phyloP scores from a whole-genome alignment of 2,797 vertebrate genomes.

The Chelmon rostratus region DNA sequence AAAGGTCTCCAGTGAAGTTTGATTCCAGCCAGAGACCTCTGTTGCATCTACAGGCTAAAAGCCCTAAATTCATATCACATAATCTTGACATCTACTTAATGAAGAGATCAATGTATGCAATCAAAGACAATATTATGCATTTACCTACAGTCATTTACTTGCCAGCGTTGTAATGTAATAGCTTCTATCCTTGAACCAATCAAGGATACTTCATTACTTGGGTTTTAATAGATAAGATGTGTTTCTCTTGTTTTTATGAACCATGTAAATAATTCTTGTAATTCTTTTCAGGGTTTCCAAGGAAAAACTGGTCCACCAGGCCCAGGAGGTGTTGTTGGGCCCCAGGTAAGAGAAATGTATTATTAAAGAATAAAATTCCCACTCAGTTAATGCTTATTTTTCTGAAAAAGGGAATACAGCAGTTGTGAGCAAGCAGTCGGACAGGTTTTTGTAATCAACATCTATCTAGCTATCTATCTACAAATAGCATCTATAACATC shows the following conservation, averaged over 20 bases:
- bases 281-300: slow-evolving; percentile 94
- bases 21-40: background rate
- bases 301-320: slow-evolving; percentile 98
- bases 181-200: background rate
- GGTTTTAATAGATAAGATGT: background rate
- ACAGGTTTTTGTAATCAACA: background rate
- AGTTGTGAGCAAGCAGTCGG: background rate
- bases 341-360: slow-evolving; percentile 88
- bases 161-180: background rate
- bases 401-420: no score
- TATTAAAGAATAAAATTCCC: background rate
- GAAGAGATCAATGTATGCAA: background rate
- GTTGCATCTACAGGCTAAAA: background rate
- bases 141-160: background rate
- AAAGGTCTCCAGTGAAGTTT: slow-evolving; percentile 3
- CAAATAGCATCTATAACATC: background rate
- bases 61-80: background rate
- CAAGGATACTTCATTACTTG: background rate
- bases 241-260: slow-evolving; percentile 16
- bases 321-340: slow-evolving; percentile 97
- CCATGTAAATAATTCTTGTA: slow-evolving; percentile 3
- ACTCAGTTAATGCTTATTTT: background rate
- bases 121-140: background rate
- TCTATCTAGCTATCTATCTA: no score
- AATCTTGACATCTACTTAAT: background rate